A percentile compares a stretch with the other conserved stretches of the same genome.
These are phyloP conservation scores for Dolichotis patagonum DNA, from an alignment of 2,113 vertebrate genomes.

Conservation along the genomic window DNA sequence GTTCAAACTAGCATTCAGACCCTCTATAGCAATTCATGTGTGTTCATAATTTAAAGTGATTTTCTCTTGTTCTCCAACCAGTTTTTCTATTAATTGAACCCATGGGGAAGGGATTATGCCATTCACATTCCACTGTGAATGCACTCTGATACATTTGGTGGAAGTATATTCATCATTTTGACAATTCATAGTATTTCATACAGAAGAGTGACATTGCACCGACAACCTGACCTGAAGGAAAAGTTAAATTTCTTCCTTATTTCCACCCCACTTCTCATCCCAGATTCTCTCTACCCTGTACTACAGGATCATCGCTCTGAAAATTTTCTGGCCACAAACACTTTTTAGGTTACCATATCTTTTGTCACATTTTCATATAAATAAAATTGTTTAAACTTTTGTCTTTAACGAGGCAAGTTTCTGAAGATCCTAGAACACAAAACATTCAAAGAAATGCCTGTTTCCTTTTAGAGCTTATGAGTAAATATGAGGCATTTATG, in stretches of 20 bases:
- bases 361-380: slow-evolving; percentile 1
- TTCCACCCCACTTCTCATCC: background rate
- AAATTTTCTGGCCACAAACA: slow-evolving; percentile 32
- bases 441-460: slow-evolving; percentile 2
- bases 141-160: background rate
- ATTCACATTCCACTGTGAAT: background rate
- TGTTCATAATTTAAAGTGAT: background rate
- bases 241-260: slow-evolving; percentile 11
- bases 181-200: slow-evolving; percentile 10
- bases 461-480: background rate
- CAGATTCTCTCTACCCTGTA: background rate
- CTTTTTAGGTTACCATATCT: background rate
- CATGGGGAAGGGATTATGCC: background rate
- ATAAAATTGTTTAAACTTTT: slow-evolving; percentile 18
- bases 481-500: background rate
- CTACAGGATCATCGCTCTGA: background rate
- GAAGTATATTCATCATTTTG: background rate
- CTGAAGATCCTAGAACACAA: slow-evolving; percentile 6
- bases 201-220: slow-evolving; percentile 40
- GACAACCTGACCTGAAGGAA: background rate
- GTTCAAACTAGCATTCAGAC: background rate
- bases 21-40: background rate
- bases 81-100: slow-evolving; percentile 6
- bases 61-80: background rate
- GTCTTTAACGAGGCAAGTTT: slow-evolving; percentile 24